These are phyloP conservation scores for Ceramica pisi DNA, from an alignment of 2,888 invertebrate species.

Conservation along the genomic window DNA sequence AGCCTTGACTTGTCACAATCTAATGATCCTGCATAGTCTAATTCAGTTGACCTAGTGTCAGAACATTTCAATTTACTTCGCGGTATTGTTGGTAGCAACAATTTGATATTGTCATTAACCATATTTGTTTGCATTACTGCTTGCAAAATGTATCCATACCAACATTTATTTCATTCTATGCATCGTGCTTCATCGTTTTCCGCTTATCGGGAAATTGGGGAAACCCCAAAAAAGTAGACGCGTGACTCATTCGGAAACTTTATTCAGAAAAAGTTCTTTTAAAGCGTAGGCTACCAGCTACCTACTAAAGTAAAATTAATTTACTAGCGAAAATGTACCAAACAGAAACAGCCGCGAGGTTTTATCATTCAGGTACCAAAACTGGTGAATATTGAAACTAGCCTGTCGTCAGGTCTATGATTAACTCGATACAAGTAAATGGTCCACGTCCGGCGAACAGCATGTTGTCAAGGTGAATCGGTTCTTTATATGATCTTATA, in stretches of 20 bases:
- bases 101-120: not conserved
- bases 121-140: not conserved
- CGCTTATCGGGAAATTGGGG: constrained; percentile 15
- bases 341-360: not conserved
- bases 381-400: constrained; percentile 23
- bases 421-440: constrained; percentile 49
- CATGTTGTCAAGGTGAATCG: constrained; percentile 59
- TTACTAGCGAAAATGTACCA: not conserved
- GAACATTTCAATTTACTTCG: constrained; percentile 7
- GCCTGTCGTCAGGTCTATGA: constrained; percentile 36
- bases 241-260: constrained; percentile 22
- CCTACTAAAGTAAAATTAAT: not conserved
- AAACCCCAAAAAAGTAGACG: constrained; percentile 18
- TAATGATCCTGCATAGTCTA: constrained; percentile 2
- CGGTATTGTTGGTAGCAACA: not conserved
- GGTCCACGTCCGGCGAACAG: constrained; percentile 52
- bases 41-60: constrained; percentile 31
- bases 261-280: not conserved
- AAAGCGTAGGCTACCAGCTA: not conserved
- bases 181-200: not conserved
- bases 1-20: constrained; percentile 15
- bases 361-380: constrained; percentile 10
- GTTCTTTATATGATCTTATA: constrained; percentile 50
- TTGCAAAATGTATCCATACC: not conserved
- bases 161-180: not conserved